Evolutionary conservation across 2,888 invertebrate species (phyloP).

Genomic region (Apeira syringaria): DNA sequence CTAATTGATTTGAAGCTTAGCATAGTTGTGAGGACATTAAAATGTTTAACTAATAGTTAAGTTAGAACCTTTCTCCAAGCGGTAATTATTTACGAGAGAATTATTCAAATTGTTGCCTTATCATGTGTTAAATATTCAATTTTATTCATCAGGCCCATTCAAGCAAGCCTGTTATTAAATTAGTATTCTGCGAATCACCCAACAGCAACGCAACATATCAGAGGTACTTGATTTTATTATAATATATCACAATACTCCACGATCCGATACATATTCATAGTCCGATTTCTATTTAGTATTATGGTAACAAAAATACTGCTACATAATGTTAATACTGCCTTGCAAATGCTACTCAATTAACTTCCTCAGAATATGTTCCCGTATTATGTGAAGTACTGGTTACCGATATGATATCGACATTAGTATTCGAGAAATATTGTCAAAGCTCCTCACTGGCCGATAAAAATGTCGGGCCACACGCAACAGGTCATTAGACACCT

Average conservation of each 20-base stretch:
- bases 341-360: constrained; percentile 53
- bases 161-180: constrained; percentile 28
- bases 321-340: constrained; percentile 24
- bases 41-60: constrained; percentile 27
- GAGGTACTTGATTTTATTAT: neutral
- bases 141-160: constrained; percentile 37
- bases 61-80: constrained; percentile 20
- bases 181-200: constrained; percentile 28
- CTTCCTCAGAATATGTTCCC: constrained; percentile 26
- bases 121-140: constrained; percentile 39
- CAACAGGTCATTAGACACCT: constrained; percentile 82
- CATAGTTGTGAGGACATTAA: constrained; percentile 16
- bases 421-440: constrained; percentile 79
- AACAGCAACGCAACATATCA: constrained; percentile 10
- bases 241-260: constrained; percentile 15
- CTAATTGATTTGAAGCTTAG: constrained; percentile 43
- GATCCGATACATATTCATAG: constrained; percentile 36
- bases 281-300: constrained; percentile 31
- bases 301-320: constrained; percentile 33
- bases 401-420: constrained; percentile 61
- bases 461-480: constrained; percentile 81
- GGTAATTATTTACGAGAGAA: constrained; percentile 34
- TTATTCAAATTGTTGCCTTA: constrained; percentile 32
- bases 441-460: constrained; percentile 73
- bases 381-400: constrained; percentile 28